Conservation (phyloP, 2,888 invertebrate species). For the Hirudinaria manillensis region DNA sequence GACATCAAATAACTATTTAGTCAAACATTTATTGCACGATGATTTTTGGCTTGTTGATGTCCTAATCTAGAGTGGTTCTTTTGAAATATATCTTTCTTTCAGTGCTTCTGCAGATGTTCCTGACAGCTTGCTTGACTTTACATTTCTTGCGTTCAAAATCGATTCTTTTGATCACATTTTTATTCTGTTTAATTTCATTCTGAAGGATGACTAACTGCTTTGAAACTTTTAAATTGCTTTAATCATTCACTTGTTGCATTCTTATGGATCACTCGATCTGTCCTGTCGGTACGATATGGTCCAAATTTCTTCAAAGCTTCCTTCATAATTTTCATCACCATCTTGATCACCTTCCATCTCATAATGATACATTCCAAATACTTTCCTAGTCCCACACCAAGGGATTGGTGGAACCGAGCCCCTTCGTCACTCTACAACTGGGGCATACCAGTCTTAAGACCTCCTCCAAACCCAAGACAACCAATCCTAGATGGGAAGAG, state of each 20-base stretch:
- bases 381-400: conserved; percentile 28
- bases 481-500: conserved; percentile 88
- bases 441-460: conserved; percentile 57
- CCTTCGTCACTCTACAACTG: conserved; percentile 72
- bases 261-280: neutral
- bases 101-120: no score
- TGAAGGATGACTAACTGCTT: neutral
- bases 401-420: conserved; percentile 50
- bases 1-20: no score
- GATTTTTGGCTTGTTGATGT: no score
- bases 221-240: neutral
- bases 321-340: neutral
- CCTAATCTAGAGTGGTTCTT: no score
- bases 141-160: no score
- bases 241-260: neutral
- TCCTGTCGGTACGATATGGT: neutral
- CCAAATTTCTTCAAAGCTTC: neutral
- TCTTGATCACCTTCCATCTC: neutral
- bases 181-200: neutral
- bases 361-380: neutral
- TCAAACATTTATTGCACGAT: no score
- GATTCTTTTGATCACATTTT: neutral
- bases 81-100: no score
- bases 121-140: no score
- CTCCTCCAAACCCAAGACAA: conserved; percentile 61